These are phyloP conservation scores for Drosophila sulfurigaster DNA, from an alignment of 1,140 invertebrate species.

Conservation along the genomic window DNA sequence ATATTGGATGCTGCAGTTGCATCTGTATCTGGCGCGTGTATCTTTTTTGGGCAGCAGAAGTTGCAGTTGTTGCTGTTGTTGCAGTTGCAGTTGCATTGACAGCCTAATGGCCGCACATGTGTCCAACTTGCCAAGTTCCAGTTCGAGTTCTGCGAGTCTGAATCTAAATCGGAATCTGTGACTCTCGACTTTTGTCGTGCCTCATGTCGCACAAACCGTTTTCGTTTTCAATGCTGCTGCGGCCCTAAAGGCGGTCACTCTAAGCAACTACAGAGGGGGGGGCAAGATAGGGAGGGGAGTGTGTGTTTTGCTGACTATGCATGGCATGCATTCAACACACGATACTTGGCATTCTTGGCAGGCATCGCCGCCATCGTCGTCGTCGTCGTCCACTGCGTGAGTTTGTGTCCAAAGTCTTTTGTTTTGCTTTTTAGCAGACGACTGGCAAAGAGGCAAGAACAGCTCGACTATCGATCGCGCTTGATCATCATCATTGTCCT, in stretches of 20 bases:
- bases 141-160: conserved; percentile 1
- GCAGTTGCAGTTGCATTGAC: background rate
- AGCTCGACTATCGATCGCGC: conserved; percentile 72
- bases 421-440: conserved; percentile 56
- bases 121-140: conserved; percentile 10
- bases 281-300: background rate
- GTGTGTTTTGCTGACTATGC: conserved; percentile 57
- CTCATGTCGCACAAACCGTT: conserved; percentile 77
- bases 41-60: conserved; percentile 61
- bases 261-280: conserved; percentile 18
- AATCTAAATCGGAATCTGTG: conserved; percentile 35
- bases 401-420: conserved; percentile 83
- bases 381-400: conserved; percentile 62
- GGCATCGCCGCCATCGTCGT: conserved; percentile 39
- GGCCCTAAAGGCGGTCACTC: conserved; percentile 70
- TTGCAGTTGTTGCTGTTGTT: conserved; percentile 7
- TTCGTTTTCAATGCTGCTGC: conserved; percentile 75
- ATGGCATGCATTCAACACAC: conserved; percentile 83
- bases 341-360: conserved; percentile 82
- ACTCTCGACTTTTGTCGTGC: conserved; percentile 70
- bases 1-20: background rate
- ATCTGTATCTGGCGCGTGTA: conserved; percentile 81
- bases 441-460: background rate
- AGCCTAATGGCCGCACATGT: conserved; percentile 57
- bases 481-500: conserved; percentile 72